Evolutionary conservation across 2,113 vertebrate genomes (phyloP).

Genomic region (Jaculus jaculus): DNA sequence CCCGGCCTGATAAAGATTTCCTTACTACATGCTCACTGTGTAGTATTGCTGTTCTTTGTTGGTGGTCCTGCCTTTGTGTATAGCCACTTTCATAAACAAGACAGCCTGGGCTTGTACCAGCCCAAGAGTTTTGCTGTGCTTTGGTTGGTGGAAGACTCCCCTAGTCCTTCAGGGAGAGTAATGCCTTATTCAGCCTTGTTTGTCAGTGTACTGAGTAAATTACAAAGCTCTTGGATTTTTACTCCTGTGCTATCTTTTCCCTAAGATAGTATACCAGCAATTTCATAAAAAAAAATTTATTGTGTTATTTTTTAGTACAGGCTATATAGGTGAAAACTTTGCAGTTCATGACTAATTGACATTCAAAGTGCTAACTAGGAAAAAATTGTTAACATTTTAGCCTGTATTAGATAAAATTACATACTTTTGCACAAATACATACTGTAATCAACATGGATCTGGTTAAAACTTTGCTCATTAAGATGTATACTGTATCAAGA

Average conservation of each 20-base stretch:
- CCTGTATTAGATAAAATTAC: conserved; percentile 7
- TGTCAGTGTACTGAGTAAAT: background rate
- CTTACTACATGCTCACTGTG: background rate
- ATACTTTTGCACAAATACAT: background rate
- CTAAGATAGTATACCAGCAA: background rate
- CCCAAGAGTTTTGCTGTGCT: background rate
- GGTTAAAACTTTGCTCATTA: conserved; percentile 13
- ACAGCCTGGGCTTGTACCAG: background rate
- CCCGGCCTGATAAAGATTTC: conserved; percentile 22
- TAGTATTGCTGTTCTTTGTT: background rate
- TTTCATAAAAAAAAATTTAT: background rate
- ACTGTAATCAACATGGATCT: background rate
- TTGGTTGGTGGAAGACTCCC: background rate
- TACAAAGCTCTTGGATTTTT: background rate
- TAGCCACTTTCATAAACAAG: background rate
- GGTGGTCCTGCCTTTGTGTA: background rate
- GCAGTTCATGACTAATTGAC: background rate
- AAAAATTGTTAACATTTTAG: background rate
- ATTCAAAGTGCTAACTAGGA: background rate
- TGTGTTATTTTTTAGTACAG: background rate
- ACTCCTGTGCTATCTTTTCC: background rate
- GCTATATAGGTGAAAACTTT: background rate
- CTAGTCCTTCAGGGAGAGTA: background rate
- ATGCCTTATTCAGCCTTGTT: background rate
- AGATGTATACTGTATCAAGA: background rate